Percentiles rank a stretch among this genome's conserved stretches.
These are phyloP conservation scores for Smittia sp. DNA, from an alignment of 2,888 invertebrate species.

Conservation along the genomic window DNA sequence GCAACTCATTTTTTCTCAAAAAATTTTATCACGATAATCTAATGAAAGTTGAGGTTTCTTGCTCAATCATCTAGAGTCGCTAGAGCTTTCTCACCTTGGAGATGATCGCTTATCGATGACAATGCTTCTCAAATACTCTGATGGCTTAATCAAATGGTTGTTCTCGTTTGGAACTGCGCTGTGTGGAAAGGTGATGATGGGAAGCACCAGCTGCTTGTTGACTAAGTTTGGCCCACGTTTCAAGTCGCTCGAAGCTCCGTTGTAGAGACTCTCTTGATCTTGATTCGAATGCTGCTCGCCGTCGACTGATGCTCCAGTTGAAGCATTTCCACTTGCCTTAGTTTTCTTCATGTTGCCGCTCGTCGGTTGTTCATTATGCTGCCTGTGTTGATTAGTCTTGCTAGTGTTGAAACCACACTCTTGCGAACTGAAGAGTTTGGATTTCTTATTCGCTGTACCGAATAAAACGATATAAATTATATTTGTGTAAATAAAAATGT, in stretches of 20 bases:
- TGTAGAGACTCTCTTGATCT: conserved; percentile 30
- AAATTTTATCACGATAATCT: no score
- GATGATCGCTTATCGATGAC: conserved; percentile 57
- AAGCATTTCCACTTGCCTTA: conserved; percentile 21
- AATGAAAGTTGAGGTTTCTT: no score
- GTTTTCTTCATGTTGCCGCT: background rate
- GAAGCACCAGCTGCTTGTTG: conserved; percentile 80
- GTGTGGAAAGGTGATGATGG: conserved; percentile 85
- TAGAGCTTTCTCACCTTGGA: conserved; percentile 51
- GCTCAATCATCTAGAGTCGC: no score
- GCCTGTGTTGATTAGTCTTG: conserved; percentile 1
- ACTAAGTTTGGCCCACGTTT: conserved; percentile 56
- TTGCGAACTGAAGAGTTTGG: conserved; percentile 51
- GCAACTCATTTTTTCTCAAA: no score
- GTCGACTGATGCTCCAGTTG: conserved; percentile 37
- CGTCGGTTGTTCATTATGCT: conserved; percentile 17
- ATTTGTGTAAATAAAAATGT: conserved; percentile 19
- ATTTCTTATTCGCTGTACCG: conserved; percentile 55
- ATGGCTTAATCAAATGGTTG: conserved; percentile 85
- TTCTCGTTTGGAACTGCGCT: conserved; percentile 61
- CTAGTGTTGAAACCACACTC: background rate
- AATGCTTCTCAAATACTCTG: conserved; percentile 86
- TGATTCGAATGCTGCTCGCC: conserved; percentile 30
- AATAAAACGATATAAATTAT: conserved; percentile 37
- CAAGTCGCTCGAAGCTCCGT: conserved; percentile 9